These are phyloP conservation scores for Chaetoderma sp. DNA, from an alignment of 2,888 invertebrate species.

Conservation along the genomic window DNA sequence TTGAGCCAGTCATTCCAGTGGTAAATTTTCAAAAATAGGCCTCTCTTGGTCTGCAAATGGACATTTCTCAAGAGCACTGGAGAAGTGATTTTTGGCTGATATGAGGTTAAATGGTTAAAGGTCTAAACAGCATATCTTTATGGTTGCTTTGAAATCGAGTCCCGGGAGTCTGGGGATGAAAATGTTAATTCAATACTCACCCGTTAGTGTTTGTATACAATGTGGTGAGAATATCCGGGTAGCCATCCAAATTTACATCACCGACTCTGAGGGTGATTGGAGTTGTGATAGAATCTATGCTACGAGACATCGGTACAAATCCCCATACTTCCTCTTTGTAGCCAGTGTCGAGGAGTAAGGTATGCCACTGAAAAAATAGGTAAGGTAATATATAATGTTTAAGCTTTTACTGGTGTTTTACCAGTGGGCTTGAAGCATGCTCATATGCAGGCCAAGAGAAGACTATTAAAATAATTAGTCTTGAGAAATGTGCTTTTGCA, in stretches of 20 bases:
- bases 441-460: background rate
- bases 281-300: constrained; percentile 28
- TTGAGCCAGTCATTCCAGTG: too few relatives aligned
- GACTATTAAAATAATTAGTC: too few relatives aligned
- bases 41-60: background rate
- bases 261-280: constrained; percentile 82
- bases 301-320: constrained; percentile 72
- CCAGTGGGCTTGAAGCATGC: background rate
- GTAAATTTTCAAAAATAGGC: background rate
- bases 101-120: background rate
- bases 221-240: constrained; percentile 89
- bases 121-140: too few relatives aligned
- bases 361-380: too few relatives aligned
- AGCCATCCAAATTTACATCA: constrained; percentile 96
- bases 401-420: background rate
- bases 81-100: background rate
- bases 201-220: constrained; percentile 63
- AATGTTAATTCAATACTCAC: too few relatives aligned
- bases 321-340: constrained; percentile 74
- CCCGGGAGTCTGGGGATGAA: too few relatives aligned
- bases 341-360: background rate
- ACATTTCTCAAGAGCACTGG: background rate
- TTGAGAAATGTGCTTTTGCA: too few relatives aligned
- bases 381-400: too few relatives aligned
- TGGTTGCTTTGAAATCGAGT: too few relatives aligned